Conservation (phyloP, 2,888 invertebrate species). For the Penaeus monodon region DNA sequence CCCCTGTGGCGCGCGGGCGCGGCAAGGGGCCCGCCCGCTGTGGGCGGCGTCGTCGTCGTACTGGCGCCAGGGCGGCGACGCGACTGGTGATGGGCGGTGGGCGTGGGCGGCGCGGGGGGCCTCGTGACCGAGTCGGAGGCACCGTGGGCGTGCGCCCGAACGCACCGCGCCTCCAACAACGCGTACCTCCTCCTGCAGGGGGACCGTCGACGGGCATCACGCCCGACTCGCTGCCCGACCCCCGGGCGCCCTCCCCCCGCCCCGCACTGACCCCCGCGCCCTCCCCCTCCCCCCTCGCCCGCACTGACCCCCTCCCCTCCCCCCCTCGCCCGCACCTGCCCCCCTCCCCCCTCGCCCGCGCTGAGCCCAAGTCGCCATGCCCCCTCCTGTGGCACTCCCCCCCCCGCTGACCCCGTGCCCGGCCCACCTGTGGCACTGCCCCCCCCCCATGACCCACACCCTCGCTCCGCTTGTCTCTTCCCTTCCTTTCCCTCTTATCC, state of each 20-base stretch:
- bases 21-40: slow-evolving; percentile 21
- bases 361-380: not conserved
- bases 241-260: not conserved
- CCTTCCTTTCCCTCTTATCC: not conserved
- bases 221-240: slow-evolving; percentile 36
- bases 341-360: not conserved
- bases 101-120: not conserved
- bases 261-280: slow-evolving; percentile 20
- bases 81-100: slow-evolving; percentile 38
- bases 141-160: slow-evolving; percentile 49
- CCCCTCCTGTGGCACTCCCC: too few relatives aligned
- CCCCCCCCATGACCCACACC: not conserved
- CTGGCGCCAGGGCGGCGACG: slow-evolving; percentile 44
- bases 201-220: slow-evolving; percentile 40
- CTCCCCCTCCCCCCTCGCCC: not conserved
- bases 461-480: not conserved
- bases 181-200: slow-evolving; percentile 51
- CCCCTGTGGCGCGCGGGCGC: slow-evolving; percentile 43
- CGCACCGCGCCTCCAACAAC: slow-evolving; percentile 54
- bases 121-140: slow-evolving; percentile 36
- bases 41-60: slow-evolving; percentile 21
- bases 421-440: not conserved
- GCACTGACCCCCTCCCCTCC: not conserved
- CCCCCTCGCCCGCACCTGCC: not conserved
- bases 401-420: not conserved